A percentile compares a stretch with the other conserved stretches of the same genome.
These are phyloP conservation scores for Cheirogaleus medius DNA, from an alignment of 2,113 vertebrate genomes.

Conservation along the genomic window DNA sequence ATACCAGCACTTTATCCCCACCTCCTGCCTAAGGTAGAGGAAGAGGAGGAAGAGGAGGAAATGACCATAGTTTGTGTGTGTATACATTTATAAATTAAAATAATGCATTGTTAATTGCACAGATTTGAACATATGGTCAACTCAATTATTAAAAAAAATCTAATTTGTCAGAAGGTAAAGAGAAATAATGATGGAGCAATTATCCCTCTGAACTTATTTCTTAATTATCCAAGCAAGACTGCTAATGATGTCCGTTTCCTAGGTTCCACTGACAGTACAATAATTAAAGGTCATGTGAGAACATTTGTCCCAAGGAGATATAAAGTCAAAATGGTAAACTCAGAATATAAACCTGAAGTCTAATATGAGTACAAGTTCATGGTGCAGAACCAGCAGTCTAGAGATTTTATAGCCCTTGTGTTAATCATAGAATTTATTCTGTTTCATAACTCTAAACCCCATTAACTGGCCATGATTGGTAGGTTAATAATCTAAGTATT, in stretches of 20 bases:
- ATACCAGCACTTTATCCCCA: background rate
- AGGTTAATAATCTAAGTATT: slow-evolving; percentile 60
- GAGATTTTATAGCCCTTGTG: slow-evolving; percentile 68
- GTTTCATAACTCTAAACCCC: slow-evolving; percentile 75
- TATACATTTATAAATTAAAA: slow-evolving; percentile 63
- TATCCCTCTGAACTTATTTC: slow-evolving; percentile 59
- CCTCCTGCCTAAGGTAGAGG: background rate
- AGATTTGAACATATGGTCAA: slow-evolving; percentile 66
- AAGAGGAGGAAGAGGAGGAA: background rate
- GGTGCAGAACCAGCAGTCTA: slow-evolving; percentile 62
- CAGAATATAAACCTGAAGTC: slow-evolving; percentile 55
- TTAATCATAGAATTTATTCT: slow-evolving; percentile 75
- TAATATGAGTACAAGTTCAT: slow-evolving; percentile 68
- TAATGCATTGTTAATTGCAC: slow-evolving; percentile 45
- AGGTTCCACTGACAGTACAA: slow-evolving; percentile 14
- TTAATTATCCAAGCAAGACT: slow-evolving; percentile 61
- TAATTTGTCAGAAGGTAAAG: slow-evolving; percentile 67
- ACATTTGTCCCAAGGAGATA: slow-evolving; percentile 47
- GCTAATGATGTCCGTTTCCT: slow-evolving; percentile 61
- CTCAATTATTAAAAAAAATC: slow-evolving; percentile 63
- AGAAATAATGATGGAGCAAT: slow-evolving; percentile 62
- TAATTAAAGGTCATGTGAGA: slow-evolving; percentile 69
- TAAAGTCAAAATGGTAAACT: slow-evolving; percentile 72
- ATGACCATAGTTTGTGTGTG: background rate
- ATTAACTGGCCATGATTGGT: slow-evolving; percentile 68